Percentiles rank a stretch among this genome's conserved stretches.
Conservation (phyloP, 2,888 invertebrate genomes). For the Pocota personata region DNA sequence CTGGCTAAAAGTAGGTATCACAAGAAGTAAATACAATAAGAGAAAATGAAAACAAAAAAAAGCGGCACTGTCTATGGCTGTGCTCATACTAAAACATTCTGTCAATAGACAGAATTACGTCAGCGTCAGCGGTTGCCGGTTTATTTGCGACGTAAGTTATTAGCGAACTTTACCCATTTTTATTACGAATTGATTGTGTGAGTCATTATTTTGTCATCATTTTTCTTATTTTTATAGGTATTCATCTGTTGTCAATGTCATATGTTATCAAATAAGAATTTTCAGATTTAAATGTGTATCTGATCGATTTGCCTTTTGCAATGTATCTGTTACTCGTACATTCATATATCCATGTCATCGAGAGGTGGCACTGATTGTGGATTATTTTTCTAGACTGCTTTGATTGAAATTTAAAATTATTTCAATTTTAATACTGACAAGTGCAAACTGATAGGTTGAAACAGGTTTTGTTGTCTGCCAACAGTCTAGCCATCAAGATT, state of each 20-base stretch:
- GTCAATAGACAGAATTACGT: conserved; percentile 19
- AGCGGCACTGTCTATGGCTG: not conserved
- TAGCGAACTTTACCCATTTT: conserved; percentile 27
- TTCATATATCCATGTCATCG: not conserved
- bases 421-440: not conserved
- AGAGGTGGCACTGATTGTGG: not conserved
- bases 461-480: not conserved
- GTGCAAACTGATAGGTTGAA: not conserved
- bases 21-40: not conserved
- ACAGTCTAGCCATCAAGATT: not conserved
- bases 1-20: not conserved
- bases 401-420: too few species aligned
- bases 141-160: conserved; percentile 43
- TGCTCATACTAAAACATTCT: not conserved
- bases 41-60: not conserved
- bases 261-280: not conserved
- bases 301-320: too few species aligned
- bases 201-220: conserved; percentile 22
- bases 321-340: not conserved
- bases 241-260: not conserved
- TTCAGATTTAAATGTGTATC: not conserved
- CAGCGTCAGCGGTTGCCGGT: conserved; percentile 38
- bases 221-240: not conserved
- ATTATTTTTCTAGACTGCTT: not conserved
- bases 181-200: not conserved